A percentile compares a stretch with the other conserved stretches of the same genome.
Conservation (phyloP, 2,797 vertebrate species). For the Hydrophis major region DNA sequence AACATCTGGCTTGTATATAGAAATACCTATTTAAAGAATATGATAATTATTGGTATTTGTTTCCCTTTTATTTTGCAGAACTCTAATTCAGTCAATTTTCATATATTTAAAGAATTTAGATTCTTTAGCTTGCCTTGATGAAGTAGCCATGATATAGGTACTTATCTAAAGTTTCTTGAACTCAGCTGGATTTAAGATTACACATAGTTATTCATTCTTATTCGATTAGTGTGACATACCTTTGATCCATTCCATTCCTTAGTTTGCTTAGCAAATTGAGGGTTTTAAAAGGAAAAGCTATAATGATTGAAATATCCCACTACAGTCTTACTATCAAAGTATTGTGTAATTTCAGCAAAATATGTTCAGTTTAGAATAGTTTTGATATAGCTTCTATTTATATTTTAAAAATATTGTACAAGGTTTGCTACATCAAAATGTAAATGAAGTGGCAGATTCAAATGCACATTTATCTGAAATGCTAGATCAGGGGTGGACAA, state of each 20-base stretch:
- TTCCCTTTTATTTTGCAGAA: not conserved
- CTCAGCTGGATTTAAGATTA: not conserved
- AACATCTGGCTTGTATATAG: constrained; percentile 20
- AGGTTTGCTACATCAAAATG: not conserved
- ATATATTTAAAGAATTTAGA: not conserved
- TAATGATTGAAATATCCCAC: not conserved
- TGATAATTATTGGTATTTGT: not conserved
- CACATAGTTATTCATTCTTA: not conserved
- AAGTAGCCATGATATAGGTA: not conserved
- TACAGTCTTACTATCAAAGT: not conserved
- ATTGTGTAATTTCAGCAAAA: not conserved
- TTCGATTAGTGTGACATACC: not conserved
- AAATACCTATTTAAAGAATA: not conserved
- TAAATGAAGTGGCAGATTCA: not conserved
- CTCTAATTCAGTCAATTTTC: not conserved
- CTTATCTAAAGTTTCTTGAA: not conserved
- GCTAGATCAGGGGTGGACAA: not conserved
- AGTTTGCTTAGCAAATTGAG: not conserved
- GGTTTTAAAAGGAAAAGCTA: not conserved
- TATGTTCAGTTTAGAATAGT: not conserved
- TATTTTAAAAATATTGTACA: not conserved
- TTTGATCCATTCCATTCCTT: not conserved
- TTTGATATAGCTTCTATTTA: not conserved
- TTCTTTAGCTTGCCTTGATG: not conserved
- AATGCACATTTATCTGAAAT: not conserved